Base-by-base conservation (phyloP, 64 coral and sea anemone species). In the Stichodactyla mertensii region DNA sequence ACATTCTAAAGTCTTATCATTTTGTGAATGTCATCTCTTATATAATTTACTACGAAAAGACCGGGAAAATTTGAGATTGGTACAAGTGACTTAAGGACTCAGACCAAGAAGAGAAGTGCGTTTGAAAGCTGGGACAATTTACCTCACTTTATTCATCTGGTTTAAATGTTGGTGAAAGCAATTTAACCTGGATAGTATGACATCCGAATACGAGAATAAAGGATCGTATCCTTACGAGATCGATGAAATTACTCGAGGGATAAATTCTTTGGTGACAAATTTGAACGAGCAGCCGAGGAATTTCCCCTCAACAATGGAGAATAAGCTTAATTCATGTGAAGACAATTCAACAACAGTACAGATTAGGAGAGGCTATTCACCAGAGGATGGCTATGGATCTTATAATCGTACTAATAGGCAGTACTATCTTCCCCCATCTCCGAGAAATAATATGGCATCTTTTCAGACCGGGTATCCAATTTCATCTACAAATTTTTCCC, bases 381-480 rank as follows among this genome's bases (percentile, higher is more conserved):
- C 15, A 54, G 12, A n/a, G 51, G 52, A 81, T 13, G 26, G 5
- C 5, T 14, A 54, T 55, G 53, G 12, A 28, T 2, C 15, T 53
- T 81, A 81, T 81, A 53, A 52, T 20, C 6, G 53, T 51, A 81
- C 9, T 18, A 51, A 79, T 51, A 31, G 51, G 12, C 78, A 81
- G 53, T 53, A 53, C 53, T 81, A 81, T 55, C 69, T 74, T 23
- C 69, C 69, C 36, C 52, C 78, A 23, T 81, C 78, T 19, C 78
- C 36, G 19, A 55, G 78, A 81, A 81, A 81, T 81, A 81, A 81
- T 74, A 74, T 74, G 69, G 69, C 69, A 26, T 74, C 69, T 12
- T 74, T 74, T 74, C 69, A 74, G 69, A 27, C 69, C 1, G 69
- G 69, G 0, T 74, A 74, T 74, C 24, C 69, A 31, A 74, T 74